Evolutionary conservation across 2,797 vertebrate species (phyloP).

Genomic region (Zonotrichia albicollis): DNA sequence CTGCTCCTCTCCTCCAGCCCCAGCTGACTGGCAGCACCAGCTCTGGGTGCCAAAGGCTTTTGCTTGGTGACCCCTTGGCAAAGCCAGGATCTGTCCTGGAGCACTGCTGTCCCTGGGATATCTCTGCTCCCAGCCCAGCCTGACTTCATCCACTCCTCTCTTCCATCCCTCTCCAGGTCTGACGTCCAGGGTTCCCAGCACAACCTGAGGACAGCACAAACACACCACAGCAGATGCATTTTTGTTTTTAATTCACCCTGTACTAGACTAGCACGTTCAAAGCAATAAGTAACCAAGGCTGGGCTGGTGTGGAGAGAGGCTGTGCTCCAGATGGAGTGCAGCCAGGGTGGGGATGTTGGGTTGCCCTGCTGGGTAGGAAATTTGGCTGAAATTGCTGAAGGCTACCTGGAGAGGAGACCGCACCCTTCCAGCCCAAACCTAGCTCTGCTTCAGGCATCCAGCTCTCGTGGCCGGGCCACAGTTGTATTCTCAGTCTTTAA

Average conservation of each 20-base stretch:
- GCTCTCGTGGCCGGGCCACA: background rate
- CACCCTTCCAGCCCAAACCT: background rate
- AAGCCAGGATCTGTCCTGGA: background rate
- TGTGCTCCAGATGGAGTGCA: background rate
- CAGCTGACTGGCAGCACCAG: rapidly evolving
- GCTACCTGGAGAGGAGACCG: background rate
- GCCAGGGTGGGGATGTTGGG: background rate
- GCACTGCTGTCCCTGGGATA: no score
- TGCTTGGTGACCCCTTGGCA: background rate
- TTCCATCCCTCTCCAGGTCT: conserved; percentile 39
- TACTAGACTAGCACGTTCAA: conserved; percentile 30
- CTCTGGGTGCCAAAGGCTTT: background rate
- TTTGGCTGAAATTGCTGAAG: background rate
- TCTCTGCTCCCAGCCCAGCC: background rate
- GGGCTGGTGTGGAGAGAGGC: background rate
- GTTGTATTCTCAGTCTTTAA: conserved; percentile 38
- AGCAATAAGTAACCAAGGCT: conserved; percentile 48
- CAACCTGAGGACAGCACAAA: background rate
- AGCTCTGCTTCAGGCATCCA: conserved; percentile 32
- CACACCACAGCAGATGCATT: background rate
- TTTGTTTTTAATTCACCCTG: background rate
- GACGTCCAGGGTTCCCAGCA: background rate
- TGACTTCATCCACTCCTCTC: background rate
- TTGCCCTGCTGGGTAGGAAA: background rate
- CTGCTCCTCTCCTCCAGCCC: background rate